Base-by-base conservation (phyloP, 2,888 invertebrate genomes). In the Phyto melanocephala region DNA sequence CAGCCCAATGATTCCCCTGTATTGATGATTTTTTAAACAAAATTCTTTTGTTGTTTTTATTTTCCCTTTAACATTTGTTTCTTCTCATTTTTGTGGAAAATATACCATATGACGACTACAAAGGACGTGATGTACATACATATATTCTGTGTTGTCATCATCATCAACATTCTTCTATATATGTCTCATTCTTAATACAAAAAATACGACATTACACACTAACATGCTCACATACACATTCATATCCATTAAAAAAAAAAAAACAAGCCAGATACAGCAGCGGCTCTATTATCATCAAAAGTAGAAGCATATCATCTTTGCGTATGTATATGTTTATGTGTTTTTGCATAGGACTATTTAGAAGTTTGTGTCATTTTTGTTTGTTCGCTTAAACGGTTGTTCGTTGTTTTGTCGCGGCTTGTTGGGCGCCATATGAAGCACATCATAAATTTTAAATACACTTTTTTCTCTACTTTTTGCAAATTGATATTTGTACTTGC, bases 371-470 rank as follows among this genome's bases (percentile, higher is more conserved):
- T 58, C 68, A 78, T 56, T 67, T 45, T 72, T 74, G 50, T 52
- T 72, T 33, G 11, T 47, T 62, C 11, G 28, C 37, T 68, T 60
- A 67, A 37, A 58, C 70, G 42, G 22, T 65, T 47, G 52, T 42
- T 60, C 45, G 74, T 47, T 75, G 28, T 40, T 42, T 72, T 58
- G 78, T 77, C 83, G 81, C 84, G 82, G 80, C 78, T 82, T 82
- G 85, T 84, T 85, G 78, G 83, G 78, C 81, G 81, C 78, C 85
- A 85, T 83, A 81, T 79, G 84, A 84, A 67, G 79, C 85, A 77
- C 84, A 81, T 83, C 85, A 81, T 81, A 84, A 84, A 84, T 83
- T 78, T 52, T 70, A 37, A 65, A 70, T 65, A 40, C 45, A 54
- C 37, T 65, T 54, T 45, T 63, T 45, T 63, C 8, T 47, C 37